phyloP scores from a whole-genome alignment of 1,140 invertebrate species.

The Aradophagus sp. region DNA sequence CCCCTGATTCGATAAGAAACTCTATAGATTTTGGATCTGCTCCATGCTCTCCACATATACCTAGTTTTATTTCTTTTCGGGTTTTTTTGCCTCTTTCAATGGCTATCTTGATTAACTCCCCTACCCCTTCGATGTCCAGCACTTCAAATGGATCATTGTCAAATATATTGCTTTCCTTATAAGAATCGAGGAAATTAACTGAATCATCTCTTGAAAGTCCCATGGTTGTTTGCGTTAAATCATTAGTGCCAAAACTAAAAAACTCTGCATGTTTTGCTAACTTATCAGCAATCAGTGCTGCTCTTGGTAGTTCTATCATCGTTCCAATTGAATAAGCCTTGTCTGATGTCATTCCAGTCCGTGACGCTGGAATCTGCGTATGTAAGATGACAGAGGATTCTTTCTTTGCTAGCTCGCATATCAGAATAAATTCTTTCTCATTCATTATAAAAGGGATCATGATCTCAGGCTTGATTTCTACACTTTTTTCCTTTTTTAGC shows the following conservation, averaged over 20 bases:
- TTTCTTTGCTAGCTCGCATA: constrained; percentile 21
- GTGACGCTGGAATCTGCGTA: constrained; percentile 17
- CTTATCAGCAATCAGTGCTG: constrained; percentile 21
- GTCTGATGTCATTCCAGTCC: constrained; percentile 4
- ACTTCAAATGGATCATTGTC: constrained; percentile 15
- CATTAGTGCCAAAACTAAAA: constrained; percentile 33
- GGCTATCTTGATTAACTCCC: constrained; percentile 26
- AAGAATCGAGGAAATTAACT: constrained; percentile 21
- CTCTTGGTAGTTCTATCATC: constrained; percentile 30
- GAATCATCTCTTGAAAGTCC: constrained; percentile 27
- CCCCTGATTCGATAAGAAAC: constrained; percentile 5
- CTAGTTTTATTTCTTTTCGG: constrained; percentile 22
- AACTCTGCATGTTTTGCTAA: constrained; percentile 22
- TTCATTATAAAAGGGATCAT: constrained; percentile 26
- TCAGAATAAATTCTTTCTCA: constrained; percentile 18
- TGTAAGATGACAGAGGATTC: constrained; percentile 22
- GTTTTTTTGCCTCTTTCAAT: constrained; percentile 16
- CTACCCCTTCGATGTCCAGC: constrained; percentile 22
- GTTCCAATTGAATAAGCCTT: constrained; percentile 27
- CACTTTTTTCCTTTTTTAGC: constrained; percentile 1
- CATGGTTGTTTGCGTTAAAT: constrained; percentile 25
- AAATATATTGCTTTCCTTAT: constrained; percentile 16
- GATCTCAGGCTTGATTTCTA: constrained; percentile 11
- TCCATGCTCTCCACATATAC: constrained; percentile 26
- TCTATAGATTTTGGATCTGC: constrained; percentile 21